Percentiles rank a stretch among this genome's conserved stretches.
Evolutionary conservation across 2,888 invertebrate genomes (phyloP).

Genomic region (Tetropium fuscum): DNA sequence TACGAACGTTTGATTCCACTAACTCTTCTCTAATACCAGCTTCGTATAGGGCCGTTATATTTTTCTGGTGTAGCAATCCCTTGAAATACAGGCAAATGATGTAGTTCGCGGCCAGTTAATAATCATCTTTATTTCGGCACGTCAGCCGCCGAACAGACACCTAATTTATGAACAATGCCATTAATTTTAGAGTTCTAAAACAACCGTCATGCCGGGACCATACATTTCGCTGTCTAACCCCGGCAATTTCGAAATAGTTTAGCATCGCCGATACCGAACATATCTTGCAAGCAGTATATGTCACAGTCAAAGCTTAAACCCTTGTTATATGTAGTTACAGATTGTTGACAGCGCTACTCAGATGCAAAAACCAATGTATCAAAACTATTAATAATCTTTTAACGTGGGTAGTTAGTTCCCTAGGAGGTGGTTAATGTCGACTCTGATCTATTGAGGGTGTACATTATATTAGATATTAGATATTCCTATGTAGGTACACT

Average conservation of each 20-base stretch:
- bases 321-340: conserved; percentile 14
- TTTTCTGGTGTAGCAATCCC: too few species aligned
- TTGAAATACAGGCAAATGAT: too few species aligned
- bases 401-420: background rate
- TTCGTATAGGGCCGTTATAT: too few species aligned
- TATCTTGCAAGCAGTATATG: conserved; percentile 11
- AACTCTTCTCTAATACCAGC: too few species aligned
- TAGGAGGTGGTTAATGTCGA: too few species aligned
- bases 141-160: background rate
- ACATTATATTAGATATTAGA: too few species aligned
- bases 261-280: conserved; percentile 7
- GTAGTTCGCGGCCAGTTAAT: too few species aligned
- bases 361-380: conserved; percentile 14
- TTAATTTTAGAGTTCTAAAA: conserved; percentile 21
- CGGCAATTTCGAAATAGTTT: conserved; percentile 17
- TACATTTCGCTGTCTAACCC: conserved; percentile 16
- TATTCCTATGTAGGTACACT: too few species aligned
- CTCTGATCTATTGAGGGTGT: too few species aligned
- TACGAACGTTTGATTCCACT: too few species aligned
- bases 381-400: conserved; percentile 15
- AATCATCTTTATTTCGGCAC: background rate
- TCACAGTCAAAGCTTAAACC: conserved; percentile 22
- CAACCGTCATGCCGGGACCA: conserved; percentile 12
- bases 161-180: conserved; percentile 19
- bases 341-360: background rate